These are phyloP conservation scores for Ameiurus melas DNA, from an alignment of 2,113 vertebrate species.

Conservation along the genomic window DNA sequence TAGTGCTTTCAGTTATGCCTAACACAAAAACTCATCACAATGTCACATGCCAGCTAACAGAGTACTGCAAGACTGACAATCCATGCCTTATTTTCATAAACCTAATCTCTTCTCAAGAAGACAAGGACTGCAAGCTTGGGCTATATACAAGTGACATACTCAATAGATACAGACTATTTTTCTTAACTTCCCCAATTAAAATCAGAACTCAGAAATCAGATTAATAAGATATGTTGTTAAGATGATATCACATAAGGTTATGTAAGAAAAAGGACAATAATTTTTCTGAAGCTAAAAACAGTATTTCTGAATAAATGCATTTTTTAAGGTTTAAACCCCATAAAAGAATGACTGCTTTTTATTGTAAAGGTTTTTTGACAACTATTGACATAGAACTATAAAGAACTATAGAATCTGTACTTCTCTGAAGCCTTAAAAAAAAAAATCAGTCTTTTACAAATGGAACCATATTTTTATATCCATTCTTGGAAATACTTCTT, in stretches of 20 bases:
- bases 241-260: background rate
- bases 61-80: slow-evolving; percentile 24
- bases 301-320: background rate
- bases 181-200: background rate
- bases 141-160: background rate
- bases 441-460: background rate
- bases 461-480: background rate
- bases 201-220: background rate
- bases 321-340: background rate
- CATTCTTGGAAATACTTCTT: background rate
- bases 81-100: background rate
- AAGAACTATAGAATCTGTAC: background rate
- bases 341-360: background rate
- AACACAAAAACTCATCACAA: slow-evolving; percentile 35
- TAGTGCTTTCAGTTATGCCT: slow-evolving; percentile 28
- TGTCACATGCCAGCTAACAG: slow-evolving; percentile 5
- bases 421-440: background rate
- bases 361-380: background rate
- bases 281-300: background rate
- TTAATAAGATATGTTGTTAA: background rate
- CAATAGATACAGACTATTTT: background rate
- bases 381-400: background rate
- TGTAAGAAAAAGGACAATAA: background rate
- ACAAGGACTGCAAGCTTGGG: background rate
- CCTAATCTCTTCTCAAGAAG: background rate